These are phyloP conservation scores for Trileptium ribeirensis DNA, from an alignment of 2,888 invertebrate genomes.

Conservation along the genomic window DNA sequence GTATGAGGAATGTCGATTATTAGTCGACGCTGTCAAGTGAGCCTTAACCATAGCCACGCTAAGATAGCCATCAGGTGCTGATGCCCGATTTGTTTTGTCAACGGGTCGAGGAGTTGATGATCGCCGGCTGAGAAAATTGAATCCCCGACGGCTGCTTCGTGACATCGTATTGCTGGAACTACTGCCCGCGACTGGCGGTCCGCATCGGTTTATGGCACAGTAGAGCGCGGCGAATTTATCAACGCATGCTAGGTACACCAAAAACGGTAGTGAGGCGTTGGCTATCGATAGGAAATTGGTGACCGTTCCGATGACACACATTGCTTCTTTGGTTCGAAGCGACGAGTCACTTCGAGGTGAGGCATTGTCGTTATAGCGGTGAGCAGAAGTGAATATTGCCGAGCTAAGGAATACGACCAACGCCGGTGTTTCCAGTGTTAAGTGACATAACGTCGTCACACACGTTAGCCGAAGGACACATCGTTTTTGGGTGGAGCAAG, in stretches of 20 bases:
- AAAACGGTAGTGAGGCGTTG: constrained; percentile 23
- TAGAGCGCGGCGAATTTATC: constrained; percentile 9
- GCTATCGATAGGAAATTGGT: constrained; percentile 18
- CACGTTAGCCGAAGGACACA: constrained; percentile 26
- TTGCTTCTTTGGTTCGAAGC: background rate
- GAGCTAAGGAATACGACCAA: background rate
- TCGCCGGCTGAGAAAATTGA: too few species aligned
- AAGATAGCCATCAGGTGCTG: too few species aligned
- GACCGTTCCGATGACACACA: background rate
- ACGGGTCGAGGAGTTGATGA: too few species aligned
- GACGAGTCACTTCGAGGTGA: too few species aligned
- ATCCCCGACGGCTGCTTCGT: too few species aligned
- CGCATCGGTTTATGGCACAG: background rate
- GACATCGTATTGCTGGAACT: too few species aligned
- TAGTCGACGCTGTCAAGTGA: too few species aligned
- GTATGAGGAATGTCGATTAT: too few species aligned
- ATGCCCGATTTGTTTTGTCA: too few species aligned
- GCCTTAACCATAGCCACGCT: too few species aligned
- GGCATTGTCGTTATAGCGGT: background rate
- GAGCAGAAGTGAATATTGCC: background rate
- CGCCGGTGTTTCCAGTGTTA: constrained; percentile 26
- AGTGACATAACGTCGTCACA: constrained; percentile 26
- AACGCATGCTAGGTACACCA: constrained; percentile 22
- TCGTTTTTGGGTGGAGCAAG: constrained; percentile 22
- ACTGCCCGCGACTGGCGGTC: too few species aligned